These are phyloP conservation scores for Festucalex cinctus DNA, from an alignment of 2,113 vertebrate genomes.

Conservation along the genomic window DNA sequence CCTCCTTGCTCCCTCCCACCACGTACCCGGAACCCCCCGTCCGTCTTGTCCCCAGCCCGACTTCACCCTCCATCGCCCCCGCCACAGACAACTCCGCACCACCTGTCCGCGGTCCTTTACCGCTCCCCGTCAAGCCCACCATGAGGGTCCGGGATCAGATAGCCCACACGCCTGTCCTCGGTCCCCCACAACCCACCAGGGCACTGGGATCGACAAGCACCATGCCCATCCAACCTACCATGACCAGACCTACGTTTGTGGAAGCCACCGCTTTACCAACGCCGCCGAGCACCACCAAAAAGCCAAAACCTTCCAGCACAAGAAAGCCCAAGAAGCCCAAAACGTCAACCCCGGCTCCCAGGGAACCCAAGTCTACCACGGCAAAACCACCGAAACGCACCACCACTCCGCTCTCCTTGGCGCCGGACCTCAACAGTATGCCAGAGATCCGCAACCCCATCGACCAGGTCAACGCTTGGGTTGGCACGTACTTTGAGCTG, in stretches of 20 bases:
- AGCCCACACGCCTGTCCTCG: conserved; percentile 85
- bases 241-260: conserved; percentile 79
- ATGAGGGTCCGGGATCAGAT: conserved; percentile 87
- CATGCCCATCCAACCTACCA: conserved; percentile 78
- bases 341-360: conserved; percentile 75
- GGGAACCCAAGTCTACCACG: conserved; percentile 79
- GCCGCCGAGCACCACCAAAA: conserved; percentile 83
- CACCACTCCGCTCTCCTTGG: conserved; percentile 64
- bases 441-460: conserved; percentile 87
- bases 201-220: conserved; percentile 80
- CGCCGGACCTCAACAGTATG: conserved; percentile 74
- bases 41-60: conserved; percentile 87
- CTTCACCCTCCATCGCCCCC: conserved; percentile 84
- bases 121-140: conserved; percentile 87
- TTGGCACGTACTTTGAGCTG: conserved; percentile 93
- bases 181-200: conserved; percentile 86
- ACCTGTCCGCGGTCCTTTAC: conserved; percentile 86
- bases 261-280: conserved; percentile 84
- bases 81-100: conserved; percentile 82
- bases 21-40: conserved; percentile 81
- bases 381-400: conserved; percentile 75
- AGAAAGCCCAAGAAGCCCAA: conserved; percentile 81
- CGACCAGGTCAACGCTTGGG: conserved; percentile 88
- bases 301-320: conserved; percentile 78
- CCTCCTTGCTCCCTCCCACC: conserved; percentile 83